Evolutionary conservation across 2,888 invertebrate genomes (phyloP).

Genomic region (Metallyticus violacea): DNA sequence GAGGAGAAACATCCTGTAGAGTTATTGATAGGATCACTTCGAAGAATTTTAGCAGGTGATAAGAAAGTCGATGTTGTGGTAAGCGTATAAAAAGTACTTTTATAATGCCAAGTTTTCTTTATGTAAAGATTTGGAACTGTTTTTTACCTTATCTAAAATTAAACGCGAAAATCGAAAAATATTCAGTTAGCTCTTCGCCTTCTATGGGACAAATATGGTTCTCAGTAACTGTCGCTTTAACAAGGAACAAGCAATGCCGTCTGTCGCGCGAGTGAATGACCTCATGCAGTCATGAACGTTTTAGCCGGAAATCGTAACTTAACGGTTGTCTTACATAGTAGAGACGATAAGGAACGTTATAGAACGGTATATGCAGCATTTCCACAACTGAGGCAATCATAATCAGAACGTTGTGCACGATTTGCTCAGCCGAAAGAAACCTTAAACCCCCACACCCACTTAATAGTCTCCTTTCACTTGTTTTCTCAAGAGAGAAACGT

Average conservation of each 20-base stretch:
- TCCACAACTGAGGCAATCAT: neutral
- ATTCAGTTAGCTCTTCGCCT: neutral
- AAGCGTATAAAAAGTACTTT: no score
- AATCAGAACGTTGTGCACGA: no score
- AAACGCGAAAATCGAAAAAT: no score
- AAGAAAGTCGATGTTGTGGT: no score
- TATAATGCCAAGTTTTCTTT: no score
- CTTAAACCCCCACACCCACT: neutral
- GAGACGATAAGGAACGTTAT: neutral
- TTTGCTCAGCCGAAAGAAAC: no score
- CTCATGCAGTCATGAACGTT: neutral
- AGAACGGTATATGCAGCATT: neutral
- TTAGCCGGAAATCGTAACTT: neutral
- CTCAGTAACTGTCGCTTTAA: neutral
- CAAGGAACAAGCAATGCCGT: neutral
- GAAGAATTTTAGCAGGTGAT: no score
- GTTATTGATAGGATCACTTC: no score
- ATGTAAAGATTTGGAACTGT: no score
- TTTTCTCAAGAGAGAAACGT: neutral
- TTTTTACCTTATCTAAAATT: no score
- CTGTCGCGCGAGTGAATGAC: neutral
- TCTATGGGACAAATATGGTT: neutral
- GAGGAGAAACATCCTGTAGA: no score
- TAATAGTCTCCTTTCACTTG: neutral
- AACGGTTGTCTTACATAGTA: neutral